Evolutionary conservation across 2,888 invertebrate species (phyloP).

Genomic region (Hofmannophila pseudospretella): DNA sequence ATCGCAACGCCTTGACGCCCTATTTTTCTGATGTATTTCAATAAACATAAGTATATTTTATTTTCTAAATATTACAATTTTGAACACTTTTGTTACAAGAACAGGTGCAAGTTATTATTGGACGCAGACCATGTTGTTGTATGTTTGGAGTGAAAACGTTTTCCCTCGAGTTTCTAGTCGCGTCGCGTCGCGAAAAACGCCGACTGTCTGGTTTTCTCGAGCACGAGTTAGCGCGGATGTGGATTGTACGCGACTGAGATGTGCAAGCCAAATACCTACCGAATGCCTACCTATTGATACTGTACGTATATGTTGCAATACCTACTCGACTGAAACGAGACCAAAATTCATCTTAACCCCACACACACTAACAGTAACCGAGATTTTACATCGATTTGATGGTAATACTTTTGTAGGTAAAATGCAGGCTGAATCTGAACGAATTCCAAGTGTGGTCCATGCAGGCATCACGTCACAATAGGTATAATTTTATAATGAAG

Average conservation of each 20-base stretch:
- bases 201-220: conserved; percentile 7
- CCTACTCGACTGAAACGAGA: too few relatives aligned
- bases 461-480: too few relatives aligned
- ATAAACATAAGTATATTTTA: too few relatives aligned
- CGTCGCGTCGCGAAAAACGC: conserved; percentile 9
- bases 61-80: too few relatives aligned
- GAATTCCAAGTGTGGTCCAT: too few relatives aligned
- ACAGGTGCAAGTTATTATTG: not conserved
- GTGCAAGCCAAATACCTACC: not conserved
- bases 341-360: too few relatives aligned
- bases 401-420: too few relatives aligned
- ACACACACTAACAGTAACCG: too few relatives aligned
- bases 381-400: too few relatives aligned
- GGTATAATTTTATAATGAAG: too few relatives aligned
- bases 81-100: conserved; percentile 2
- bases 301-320: not conserved
- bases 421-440: too few relatives aligned
- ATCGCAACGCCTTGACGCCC: conserved; percentile 50
- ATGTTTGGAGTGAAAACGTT: conserved; percentile 11
- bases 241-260: conserved; percentile 27
- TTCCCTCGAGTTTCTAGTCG: conserved; percentile 12
- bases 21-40: conserved; percentile 18
- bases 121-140: conserved; percentile 2
- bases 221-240: conserved; percentile 18
- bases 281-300: too few relatives aligned